A percentile compares a stretch with the other conserved stretches of the same genome.
These are phyloP conservation scores for Notodonta dromedarius DNA, from an alignment of 2,888 invertebrate genomes.

Conservation along the genomic window DNA sequence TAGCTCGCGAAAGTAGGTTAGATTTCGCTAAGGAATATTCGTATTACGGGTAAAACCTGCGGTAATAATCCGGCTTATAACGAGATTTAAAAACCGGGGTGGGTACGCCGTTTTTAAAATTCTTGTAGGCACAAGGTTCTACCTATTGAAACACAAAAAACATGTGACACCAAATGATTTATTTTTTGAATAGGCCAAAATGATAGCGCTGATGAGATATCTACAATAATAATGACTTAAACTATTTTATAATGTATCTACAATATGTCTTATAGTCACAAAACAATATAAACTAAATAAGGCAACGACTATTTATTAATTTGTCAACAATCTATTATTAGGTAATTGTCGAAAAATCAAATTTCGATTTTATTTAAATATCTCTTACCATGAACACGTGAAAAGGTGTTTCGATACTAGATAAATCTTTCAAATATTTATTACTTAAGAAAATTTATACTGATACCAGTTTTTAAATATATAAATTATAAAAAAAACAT, in stretches of 20 bases:
- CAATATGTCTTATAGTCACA: constrained; percentile 80
- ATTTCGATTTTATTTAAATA: constrained; percentile 47
- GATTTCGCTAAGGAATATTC: too few relatives aligned
- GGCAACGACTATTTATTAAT: constrained; percentile 82
- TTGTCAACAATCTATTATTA: constrained; percentile 68
- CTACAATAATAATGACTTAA: constrained; percentile 82
- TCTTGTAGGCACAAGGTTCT: too few relatives aligned
- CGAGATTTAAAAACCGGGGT: too few relatives aligned
- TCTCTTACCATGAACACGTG: constrained; percentile 67
- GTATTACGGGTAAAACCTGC: too few relatives aligned
- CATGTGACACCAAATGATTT: constrained; percentile 83
- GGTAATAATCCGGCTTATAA: too few relatives aligned
- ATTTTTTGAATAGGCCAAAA: constrained; percentile 83
- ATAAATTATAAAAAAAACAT: constrained; percentile 41
- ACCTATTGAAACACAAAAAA: constrained; percentile 42
- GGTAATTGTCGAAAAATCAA: constrained; percentile 56
- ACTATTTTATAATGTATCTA: constrained; percentile 78
- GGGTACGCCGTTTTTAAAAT: too few relatives aligned
- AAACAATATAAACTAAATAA: constrained; percentile 83
- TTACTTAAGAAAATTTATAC: constrained; percentile 45
- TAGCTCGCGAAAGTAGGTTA: too few relatives aligned
- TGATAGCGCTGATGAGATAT: constrained; percentile 80
- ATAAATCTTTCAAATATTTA: constrained; percentile 43
- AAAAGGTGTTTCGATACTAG: constrained; percentile 51
- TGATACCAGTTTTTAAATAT: constrained; percentile 44